These are phyloP conservation scores for Poecilia velifera DNA, from an alignment of 2,797 vertebrate species.

Conservation along the genomic window DNA sequence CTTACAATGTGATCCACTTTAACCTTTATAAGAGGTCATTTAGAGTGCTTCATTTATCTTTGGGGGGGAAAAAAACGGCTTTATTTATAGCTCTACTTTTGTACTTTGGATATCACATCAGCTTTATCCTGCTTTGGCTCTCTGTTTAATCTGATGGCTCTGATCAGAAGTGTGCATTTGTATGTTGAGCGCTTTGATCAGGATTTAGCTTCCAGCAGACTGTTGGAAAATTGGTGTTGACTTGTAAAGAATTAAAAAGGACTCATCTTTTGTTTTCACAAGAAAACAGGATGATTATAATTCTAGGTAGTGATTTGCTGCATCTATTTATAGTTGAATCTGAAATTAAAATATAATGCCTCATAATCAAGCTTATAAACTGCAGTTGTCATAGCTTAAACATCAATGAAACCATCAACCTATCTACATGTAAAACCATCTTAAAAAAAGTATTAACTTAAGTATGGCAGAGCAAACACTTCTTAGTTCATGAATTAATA, in stretches of 20 bases:
- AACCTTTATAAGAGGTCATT: not conserved
- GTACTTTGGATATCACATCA: not conserved
- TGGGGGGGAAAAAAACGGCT: not conserved
- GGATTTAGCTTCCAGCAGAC: not conserved
- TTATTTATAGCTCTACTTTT: constrained; percentile 7
- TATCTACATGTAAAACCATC: not conserved
- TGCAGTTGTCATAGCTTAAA: not conserved
- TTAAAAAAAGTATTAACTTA: not conserved
- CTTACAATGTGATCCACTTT: not conserved
- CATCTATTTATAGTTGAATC: too few relatives aligned
- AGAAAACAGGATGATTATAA: not conserved
- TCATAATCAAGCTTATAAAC: not conserved
- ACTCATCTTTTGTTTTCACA: not conserved
- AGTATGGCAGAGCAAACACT: not conserved
- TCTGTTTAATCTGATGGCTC: not conserved
- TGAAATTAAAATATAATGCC: not conserved
- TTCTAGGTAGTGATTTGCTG: not conserved
- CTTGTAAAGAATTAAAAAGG: not conserved
- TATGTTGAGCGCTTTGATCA: not conserved
- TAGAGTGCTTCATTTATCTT: not conserved
- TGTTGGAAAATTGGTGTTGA: not conserved
- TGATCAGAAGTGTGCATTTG: not conserved
- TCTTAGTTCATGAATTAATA: not conserved
- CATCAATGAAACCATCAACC: not conserved
- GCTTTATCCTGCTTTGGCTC: not conserved